A percentile compares a stretch with the other conserved stretches of the same genome.
phyloP scores from a whole-genome alignment of 1,140 invertebrate genomes.

The Drosophila serrata region DNA sequence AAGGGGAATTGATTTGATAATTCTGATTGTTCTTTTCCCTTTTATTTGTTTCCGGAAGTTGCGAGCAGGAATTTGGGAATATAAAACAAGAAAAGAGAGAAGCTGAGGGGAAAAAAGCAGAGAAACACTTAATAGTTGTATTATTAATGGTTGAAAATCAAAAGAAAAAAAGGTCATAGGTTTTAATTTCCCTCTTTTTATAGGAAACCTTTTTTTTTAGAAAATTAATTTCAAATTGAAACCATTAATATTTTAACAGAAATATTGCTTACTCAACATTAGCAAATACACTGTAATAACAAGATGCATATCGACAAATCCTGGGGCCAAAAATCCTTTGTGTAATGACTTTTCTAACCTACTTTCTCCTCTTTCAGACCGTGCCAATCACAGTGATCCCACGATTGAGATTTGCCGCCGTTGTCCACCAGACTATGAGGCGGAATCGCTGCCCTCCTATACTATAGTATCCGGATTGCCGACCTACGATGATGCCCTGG shows the following conservation, averaged over 20 bases:
- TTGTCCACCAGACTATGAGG: constrained; percentile 84
- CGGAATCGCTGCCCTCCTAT: constrained; percentile 87
- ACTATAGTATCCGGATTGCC: constrained; percentile 88
- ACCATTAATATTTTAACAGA: too few relatives aligned
- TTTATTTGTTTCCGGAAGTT: constrained; percentile 5
- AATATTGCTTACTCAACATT: too few relatives aligned
- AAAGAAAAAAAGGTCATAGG: too few relatives aligned
- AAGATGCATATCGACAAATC: too few relatives aligned
- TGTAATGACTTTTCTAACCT: background rate
- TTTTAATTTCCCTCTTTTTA: too few relatives aligned
- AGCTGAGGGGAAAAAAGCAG: background rate
- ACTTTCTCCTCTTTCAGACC: constrained; percentile 59
- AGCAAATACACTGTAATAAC: too few relatives aligned
- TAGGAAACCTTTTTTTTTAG: too few relatives aligned
- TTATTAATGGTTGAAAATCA: background rate
- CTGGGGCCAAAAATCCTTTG: too few relatives aligned
- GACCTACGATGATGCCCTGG: constrained; percentile 88
- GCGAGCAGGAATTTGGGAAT: constrained; percentile 7
- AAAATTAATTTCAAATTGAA: too few relatives aligned
- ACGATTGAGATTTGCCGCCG: constrained; percentile 79
- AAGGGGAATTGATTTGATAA: constrained; percentile 70
- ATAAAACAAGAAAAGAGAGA: background rate
- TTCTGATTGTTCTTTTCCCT: constrained; percentile 56
- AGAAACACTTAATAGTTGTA: constrained; percentile 3
- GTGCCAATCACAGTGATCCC: constrained; percentile 75